Evolutionary conservation across 2,113 vertebrate genomes (phyloP).

Genomic region (Trogon melanurus): DNA sequence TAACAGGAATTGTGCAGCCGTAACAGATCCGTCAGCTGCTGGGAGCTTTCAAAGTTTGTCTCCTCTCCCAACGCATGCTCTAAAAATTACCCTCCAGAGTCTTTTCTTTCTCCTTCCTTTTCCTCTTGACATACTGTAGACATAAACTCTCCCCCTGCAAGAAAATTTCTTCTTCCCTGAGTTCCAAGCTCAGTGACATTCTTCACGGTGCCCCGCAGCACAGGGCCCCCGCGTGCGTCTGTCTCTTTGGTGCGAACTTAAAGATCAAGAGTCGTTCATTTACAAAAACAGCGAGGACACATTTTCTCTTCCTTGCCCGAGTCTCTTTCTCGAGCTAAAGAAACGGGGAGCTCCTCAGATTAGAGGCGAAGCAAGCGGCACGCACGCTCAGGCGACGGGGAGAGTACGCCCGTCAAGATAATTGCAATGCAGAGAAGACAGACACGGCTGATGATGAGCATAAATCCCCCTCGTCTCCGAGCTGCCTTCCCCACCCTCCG

Average conservation of each 20-base stretch:
- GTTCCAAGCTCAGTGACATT: slow-evolving; percentile 63
- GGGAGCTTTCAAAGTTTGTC: slow-evolving; percentile 27
- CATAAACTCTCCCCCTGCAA: slow-evolving; percentile 33
- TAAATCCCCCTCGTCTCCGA: background rate
- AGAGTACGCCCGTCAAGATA: background rate
- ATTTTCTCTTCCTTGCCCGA: background rate
- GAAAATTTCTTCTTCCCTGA: background rate
- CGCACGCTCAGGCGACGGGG: background rate
- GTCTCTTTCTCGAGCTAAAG: background rate
- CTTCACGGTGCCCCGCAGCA: background rate
- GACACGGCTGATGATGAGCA: background rate
- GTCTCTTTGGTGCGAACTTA: slow-evolving; percentile 40
- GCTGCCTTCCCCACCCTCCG: background rate
- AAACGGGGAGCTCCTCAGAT: background rate
- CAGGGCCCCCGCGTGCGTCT: background rate
- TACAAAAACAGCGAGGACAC: background rate
- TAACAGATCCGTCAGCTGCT: background rate
- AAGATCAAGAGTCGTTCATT: slow-evolving; percentile 26
- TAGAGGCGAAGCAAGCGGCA: background rate
- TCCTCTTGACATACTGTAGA: slow-evolving; percentile 51
- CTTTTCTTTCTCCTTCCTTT: slow-evolving; percentile 21
- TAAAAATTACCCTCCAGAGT: slow-evolving; percentile 29
- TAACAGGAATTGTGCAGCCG: background rate
- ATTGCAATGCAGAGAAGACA: background rate
- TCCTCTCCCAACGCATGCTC: background rate